Evolutionary conservation across 2,797 vertebrate genomes (phyloP).

Genomic region (Hydrocynus forskahlii): DNA sequence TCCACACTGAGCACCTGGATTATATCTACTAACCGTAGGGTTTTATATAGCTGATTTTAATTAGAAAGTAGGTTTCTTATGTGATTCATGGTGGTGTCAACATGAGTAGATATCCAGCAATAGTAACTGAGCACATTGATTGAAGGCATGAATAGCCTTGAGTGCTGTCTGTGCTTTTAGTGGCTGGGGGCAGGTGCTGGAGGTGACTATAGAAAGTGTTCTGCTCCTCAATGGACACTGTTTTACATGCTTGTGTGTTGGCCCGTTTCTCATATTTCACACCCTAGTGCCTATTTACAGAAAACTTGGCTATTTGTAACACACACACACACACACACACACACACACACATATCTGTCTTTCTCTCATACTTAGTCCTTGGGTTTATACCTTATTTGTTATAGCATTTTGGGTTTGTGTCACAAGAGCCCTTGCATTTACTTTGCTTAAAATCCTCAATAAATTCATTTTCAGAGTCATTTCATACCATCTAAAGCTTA

Average conservation of each 20-base stretch:
- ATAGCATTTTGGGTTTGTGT: neutral
- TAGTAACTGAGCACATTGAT: neutral
- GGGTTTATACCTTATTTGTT: neutral
- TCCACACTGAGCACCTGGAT: neutral
- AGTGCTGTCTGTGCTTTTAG: neutral
- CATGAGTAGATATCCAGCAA: neutral
- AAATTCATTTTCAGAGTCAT: neutral
- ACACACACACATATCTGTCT: conserved; percentile 7
- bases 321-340: conserved; percentile 27
- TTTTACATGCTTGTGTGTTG: conserved; percentile 35
- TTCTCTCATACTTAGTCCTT: neutral
- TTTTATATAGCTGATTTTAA: neutral
- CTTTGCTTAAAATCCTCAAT: too few species aligned
- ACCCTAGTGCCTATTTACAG: conserved; percentile 17
- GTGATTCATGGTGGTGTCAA: neutral
- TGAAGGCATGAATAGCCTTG: neutral
- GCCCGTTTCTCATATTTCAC: conserved; percentile 10
- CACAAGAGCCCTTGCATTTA: neutral
- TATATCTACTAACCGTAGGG: neutral
- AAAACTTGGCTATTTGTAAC: conserved; percentile 23
- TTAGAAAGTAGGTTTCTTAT: neutral
- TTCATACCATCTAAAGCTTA: neutral
- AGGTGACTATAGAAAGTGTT: conserved; percentile 9
- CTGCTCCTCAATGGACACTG: conserved; percentile 27
- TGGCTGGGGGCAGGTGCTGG: conserved; percentile 10